These are phyloP conservation scores for Drosophila acutilabella DNA, from an alignment of 2,888 invertebrate genomes.

Conservation along the genomic window DNA sequence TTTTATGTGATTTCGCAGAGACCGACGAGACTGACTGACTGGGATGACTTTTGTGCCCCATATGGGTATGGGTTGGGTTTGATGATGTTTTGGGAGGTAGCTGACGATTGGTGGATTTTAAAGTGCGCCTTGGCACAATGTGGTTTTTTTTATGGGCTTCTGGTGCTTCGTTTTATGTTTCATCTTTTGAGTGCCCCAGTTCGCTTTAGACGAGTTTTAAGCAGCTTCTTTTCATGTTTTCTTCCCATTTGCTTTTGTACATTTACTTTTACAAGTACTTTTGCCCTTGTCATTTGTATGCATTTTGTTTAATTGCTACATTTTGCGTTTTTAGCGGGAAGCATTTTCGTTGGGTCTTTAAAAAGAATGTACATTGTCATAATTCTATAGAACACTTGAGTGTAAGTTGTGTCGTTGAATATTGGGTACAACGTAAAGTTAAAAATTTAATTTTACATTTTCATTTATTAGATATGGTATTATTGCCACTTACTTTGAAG, in stretches of 20 bases:
- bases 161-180: constrained; percentile 72
- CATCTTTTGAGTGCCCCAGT: constrained; percentile 72
- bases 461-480: too few relatives aligned
- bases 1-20: constrained; percentile 64
- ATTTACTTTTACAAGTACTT: constrained; percentile 16
- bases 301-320: constrained; percentile 67
- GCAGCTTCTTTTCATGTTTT: constrained; percentile 50
- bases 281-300: constrained; percentile 60
- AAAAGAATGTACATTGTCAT: constrained; percentile 12
- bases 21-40: constrained; percentile 13
- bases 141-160: constrained; percentile 73
- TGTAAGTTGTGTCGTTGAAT: neutral
- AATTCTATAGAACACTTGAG: neutral
- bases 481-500: too few relatives aligned
- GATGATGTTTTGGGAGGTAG: constrained; percentile 31
- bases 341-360: constrained; percentile 32
- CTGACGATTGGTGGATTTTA: constrained; percentile 41
- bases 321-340: constrained; percentile 51
- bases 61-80: neutral
- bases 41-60: constrained; percentile 1
- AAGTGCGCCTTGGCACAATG: constrained; percentile 72
- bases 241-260: constrained; percentile 12
- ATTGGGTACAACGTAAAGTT: neutral
- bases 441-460: too few relatives aligned
- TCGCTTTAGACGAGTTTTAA: constrained; percentile 49